phyloP scores from a whole-genome alignment of 2,888 invertebrate species.

The Hemicrepidius hirtus region DNA sequence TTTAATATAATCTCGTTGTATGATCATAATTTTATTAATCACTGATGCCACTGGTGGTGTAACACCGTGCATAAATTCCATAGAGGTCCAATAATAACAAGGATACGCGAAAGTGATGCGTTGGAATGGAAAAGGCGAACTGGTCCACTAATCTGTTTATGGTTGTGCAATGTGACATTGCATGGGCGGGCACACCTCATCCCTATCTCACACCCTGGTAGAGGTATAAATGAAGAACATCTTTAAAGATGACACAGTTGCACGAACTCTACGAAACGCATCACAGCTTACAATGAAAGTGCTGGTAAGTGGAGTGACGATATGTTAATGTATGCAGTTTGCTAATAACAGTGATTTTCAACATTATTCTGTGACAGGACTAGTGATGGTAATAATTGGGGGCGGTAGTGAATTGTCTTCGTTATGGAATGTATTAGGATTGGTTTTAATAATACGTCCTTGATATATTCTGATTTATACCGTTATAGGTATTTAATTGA shows the following conservation, averaged over 20 bases:
- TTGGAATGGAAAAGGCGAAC: constrained; percentile 54
- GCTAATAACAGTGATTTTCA: constrained; percentile 30
- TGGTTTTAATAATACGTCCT: constrained; percentile 15
- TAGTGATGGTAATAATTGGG: constrained; percentile 25
- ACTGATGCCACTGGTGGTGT: background rate
- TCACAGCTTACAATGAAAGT: constrained; percentile 51
- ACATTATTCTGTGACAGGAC: constrained; percentile 25
- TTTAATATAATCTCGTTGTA: background rate
- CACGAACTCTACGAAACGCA: constrained; percentile 48
- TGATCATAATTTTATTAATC: background rate
- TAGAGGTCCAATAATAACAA: constrained; percentile 27
- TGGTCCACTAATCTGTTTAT: constrained; percentile 56
- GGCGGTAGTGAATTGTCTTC: constrained; percentile 30
- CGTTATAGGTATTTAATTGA: no score
- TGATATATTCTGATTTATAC: constrained; percentile 7
- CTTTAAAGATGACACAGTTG: constrained; percentile 53
- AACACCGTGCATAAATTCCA: constrained; percentile 15
- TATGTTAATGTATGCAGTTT: constrained; percentile 20
- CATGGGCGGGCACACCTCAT: constrained; percentile 55
- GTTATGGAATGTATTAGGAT: constrained; percentile 26
- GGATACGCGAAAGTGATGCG: constrained; percentile 52
- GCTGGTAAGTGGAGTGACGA: constrained; percentile 57
- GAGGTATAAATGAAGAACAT: constrained; percentile 55
- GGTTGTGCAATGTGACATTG: constrained; percentile 55
- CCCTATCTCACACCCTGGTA: constrained; percentile 55